Base-by-base conservation (phyloP, 1,140 invertebrate genomes). In the Holotrichia oblita region DNA sequence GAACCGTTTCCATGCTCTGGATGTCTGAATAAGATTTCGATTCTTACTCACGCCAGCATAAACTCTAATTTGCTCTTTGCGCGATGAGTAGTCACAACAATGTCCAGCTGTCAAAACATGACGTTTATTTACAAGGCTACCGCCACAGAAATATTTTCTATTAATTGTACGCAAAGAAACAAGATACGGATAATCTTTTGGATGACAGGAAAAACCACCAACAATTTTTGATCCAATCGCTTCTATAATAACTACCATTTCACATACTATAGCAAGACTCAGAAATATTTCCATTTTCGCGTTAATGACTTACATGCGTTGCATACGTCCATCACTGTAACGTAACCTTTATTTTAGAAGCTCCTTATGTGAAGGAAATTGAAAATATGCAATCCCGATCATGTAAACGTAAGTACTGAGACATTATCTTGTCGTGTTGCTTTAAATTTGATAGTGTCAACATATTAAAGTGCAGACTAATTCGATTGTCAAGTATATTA, bases 181-280 rank as follows among this genome's bases (percentile, higher is more conserved):
- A 24, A 69, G 27, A 69, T 69, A 69, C 61, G 61, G 61, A 69
- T 27, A 69, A 69, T 69, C 61, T 3, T 0, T 27, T 2, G 61
- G 20, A 27, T 27, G 20, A 7, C 61, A 69, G 7, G 61, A 0
- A 12, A 69, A 69, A 27, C 61, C 61, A 22, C 22, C 12, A 69
- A 69, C 22, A 14, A 69, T 69, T 69, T 69, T 69, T 34, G 61
- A 8, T 27, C 3, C 22, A 17, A 24, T 7, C 8, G 61, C 17
- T 55, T 2, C 14, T n/a, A 6, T 55, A 55, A 55, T 17, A 17
- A 55, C 17, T 55, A 55, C 14, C 7, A 55, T 17, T n/a, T 55
- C 14, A 55, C 48, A 55, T 17, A 3, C 0, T 17, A 55, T 17
- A 17, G 6, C 48, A 55, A 55, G 4, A 55, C 14, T 55, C 6